Evolutionary conservation across 2,797 vertebrate species (phyloP).

Genomic region (Labroides dimidiatus): DNA sequence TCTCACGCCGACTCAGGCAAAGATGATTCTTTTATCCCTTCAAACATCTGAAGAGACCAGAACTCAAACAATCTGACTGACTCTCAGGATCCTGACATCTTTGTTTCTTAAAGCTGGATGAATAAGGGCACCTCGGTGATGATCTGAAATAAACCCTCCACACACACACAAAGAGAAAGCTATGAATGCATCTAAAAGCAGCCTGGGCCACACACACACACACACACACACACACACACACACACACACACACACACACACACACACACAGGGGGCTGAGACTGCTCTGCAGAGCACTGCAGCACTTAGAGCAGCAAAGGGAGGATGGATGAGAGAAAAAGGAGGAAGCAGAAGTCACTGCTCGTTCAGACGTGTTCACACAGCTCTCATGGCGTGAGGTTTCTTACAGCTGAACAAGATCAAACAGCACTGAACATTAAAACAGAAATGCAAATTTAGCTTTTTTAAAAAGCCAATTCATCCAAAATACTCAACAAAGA

Average conservation of each 20-base stretch:
- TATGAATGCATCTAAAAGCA: too few relatives aligned
- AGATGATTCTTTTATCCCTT: neutral
- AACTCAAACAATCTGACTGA: conserved; percentile 3
- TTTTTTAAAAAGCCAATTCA: too few relatives aligned
- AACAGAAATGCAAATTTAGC: too few relatives aligned
- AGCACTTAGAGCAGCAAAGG: conserved; percentile 18
- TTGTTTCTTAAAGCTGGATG: conserved; percentile 33
- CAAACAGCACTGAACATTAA: neutral
- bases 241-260: too few relatives aligned
- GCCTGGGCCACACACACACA: neutral
- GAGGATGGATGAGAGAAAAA: conserved; percentile 14
- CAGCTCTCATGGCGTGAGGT: too few relatives aligned
- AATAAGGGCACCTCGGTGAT: conserved; percentile 63
- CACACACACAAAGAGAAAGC: too few relatives aligned
- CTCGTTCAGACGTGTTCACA: neutral
- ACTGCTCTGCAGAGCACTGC: conserved; percentile 33
- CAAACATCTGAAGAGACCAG: neutral
- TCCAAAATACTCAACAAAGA: too few relatives aligned
- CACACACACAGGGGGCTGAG: neutral
- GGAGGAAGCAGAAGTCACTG: conserved; percentile 7
- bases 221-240: neutral
- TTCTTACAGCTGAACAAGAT: neutral
- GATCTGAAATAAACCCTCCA: conserved; percentile 13
- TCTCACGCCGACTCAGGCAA: neutral
- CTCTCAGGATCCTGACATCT: neutral